phyloP scores from a whole-genome alignment of 2,888 invertebrate species.

The Mesoligia furuncula region DNA sequence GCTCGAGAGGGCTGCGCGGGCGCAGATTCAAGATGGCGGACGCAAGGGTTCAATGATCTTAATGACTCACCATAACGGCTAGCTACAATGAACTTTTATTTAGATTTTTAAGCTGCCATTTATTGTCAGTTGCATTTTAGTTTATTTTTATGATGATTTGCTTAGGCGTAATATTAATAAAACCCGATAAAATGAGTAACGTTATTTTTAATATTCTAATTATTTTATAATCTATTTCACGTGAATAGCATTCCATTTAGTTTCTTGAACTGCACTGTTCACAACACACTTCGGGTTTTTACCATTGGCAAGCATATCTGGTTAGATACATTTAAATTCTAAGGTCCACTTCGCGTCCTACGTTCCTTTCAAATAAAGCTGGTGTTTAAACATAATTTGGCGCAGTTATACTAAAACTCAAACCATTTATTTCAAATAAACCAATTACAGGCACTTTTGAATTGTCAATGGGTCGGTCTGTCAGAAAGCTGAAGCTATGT shows the following conservation, averaged over 20 bases:
- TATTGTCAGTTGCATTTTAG: constrained; percentile 14
- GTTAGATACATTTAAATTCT: constrained; percentile 24
- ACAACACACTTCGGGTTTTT: constrained; percentile 29
- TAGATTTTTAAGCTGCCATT: constrained; percentile 31
- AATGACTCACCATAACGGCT: constrained; percentile 81
- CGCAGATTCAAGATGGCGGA: constrained; percentile 78
- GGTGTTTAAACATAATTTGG: neutral
- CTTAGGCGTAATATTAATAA: constrained; percentile 4
- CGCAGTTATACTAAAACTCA: neutral
- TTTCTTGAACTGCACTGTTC: constrained; percentile 42
- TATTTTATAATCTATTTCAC: neutral
- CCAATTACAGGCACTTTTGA: neutral
- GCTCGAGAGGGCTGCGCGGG: constrained; percentile 71
- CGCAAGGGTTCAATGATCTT: constrained; percentile 82
- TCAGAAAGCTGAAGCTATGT: neutral
- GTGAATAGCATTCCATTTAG: constrained; percentile 37
- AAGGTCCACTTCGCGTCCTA: neutral
- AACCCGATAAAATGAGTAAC: constrained; percentile 7
- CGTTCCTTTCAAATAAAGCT: constrained; percentile 24
- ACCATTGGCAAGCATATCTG: constrained; percentile 42
- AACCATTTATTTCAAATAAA: neutral
- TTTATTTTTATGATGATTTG: constrained; percentile 4
- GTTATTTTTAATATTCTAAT: constrained; percentile 19
- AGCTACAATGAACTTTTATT: constrained; percentile 78
- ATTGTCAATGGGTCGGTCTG: neutral